Percentiles rank a stretch among this genome's conserved stretches.
Conservation (phyloP, 2,113 vertebrate species). For the Ramphastos sulfuratus region DNA sequence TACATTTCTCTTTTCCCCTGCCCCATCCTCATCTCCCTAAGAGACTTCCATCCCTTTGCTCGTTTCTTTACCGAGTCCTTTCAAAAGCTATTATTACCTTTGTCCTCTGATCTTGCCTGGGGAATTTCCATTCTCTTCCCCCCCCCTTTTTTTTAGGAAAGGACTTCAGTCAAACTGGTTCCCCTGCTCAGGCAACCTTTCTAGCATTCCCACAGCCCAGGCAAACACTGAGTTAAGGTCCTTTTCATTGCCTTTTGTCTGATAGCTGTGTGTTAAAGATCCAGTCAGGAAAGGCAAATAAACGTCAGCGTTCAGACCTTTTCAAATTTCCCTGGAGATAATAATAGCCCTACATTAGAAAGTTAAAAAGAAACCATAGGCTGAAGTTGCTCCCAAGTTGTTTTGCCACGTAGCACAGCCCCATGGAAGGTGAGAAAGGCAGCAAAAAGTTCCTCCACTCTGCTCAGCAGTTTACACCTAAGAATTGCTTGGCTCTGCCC, state of each 20-base stretch:
- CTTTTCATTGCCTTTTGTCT: neutral
- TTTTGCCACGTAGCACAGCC: neutral
- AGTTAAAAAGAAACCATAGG: neutral
- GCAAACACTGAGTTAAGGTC: neutral
- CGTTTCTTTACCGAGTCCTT: neutral
- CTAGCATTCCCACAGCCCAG: neutral
- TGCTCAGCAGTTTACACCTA: neutral
- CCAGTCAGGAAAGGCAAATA: slow-evolving; percentile 26
- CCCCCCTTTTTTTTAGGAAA: neutral
- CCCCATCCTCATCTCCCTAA: neutral
- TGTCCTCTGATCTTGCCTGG: neutral
- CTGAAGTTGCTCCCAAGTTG: neutral
- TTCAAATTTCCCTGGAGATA: neutral
- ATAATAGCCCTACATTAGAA: neutral
- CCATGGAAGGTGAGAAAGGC: neutral
- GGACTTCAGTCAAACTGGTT: slow-evolving; percentile 1
- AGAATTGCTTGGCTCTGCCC: neutral
- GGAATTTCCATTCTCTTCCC: neutral
- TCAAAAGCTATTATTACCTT: neutral
- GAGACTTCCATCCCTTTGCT: neutral
- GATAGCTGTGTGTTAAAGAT: neutral
- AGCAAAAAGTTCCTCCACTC: neutral
- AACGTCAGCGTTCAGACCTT: neutral
- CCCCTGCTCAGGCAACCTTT: neutral
- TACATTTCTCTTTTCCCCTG: neutral